Evolutionary conservation across 2,888 invertebrate genomes (phyloP).

Genomic region (Andrena hattorfiana): DNA sequence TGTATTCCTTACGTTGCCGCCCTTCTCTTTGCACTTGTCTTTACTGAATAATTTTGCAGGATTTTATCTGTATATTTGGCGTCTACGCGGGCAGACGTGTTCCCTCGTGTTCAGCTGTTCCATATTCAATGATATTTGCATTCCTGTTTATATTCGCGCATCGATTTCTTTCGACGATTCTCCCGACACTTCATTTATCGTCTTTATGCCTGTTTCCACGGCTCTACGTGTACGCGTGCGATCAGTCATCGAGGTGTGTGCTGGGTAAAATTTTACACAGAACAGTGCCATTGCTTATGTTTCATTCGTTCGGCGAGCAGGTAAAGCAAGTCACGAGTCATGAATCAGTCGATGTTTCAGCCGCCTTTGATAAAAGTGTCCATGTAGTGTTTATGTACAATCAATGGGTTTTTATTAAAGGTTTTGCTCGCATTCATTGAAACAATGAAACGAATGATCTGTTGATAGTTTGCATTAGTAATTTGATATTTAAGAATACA

Average conservation of each 20-base stretch:
- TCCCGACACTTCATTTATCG: not conserved
- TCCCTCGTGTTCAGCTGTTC: slow-evolving; percentile 12
- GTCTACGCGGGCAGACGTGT: slow-evolving; percentile 8
- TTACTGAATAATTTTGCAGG: slow-evolving; percentile 34
- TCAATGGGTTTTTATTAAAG: too few relatives aligned
- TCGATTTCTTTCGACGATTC: slow-evolving; percentile 38
- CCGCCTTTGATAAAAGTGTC: too few relatives aligned
- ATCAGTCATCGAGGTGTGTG: not conserved
- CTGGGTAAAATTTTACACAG: not conserved
- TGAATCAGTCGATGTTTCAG: too few relatives aligned
- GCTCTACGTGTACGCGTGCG: not conserved
- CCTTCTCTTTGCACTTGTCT: not conserved
- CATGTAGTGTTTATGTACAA: too few relatives aligned
- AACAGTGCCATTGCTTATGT: not conserved
- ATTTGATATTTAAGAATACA: too few relatives aligned
- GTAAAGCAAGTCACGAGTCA: too few relatives aligned
- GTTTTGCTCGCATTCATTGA: too few relatives aligned
- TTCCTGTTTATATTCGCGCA: slow-evolving; percentile 28
- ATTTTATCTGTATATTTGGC: slow-evolving; percentile 31
- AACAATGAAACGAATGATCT: too few relatives aligned
- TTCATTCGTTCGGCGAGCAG: too few relatives aligned
- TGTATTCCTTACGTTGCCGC: slow-evolving; percentile 28
- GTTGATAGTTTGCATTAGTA: too few relatives aligned
- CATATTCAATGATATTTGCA: slow-evolving; percentile 44
- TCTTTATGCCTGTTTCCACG: not conserved